Evolutionary conservation across 2,113 vertebrate genomes (phyloP).

Genomic region (Podarcis muralis): DNA sequence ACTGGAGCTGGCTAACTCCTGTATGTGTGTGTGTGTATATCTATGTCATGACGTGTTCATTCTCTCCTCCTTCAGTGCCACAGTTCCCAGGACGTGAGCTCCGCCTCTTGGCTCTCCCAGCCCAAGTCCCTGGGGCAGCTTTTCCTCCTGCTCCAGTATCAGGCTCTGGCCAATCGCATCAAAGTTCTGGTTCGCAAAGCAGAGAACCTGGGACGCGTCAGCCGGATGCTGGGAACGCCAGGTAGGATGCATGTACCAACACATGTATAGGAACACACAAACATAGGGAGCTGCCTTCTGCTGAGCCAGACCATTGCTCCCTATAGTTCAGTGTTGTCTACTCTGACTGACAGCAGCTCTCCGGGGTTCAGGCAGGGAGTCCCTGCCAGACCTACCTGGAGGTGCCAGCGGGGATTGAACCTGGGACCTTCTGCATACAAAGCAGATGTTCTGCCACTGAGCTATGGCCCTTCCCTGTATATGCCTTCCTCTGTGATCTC

Average conservation of each 20-base stretch:
- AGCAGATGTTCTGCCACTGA: too few species aligned
- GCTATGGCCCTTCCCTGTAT: too few species aligned
- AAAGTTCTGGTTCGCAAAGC: constrained; percentile 86
- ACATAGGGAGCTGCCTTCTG: not conserved
- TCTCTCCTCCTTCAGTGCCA: constrained; percentile 59
- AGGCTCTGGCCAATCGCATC: constrained; percentile 76
- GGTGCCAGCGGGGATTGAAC: too few species aligned
- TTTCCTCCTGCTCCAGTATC: constrained; percentile 84
- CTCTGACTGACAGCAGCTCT: too few species aligned
- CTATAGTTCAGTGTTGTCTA: too few species aligned
- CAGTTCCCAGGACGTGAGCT: constrained; percentile 61
- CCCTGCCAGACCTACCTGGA: too few species aligned
- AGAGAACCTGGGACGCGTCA: constrained; percentile 75
- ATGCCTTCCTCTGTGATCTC: not conserved
- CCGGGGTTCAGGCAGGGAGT: too few species aligned
- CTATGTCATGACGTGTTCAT: too few species aligned
- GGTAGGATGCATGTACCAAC: constrained; percentile 59
- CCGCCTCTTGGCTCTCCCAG: constrained; percentile 17
- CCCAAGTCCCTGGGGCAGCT: constrained; percentile 74
- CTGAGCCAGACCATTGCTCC: not conserved
- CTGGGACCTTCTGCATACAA: too few species aligned
- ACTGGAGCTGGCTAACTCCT: too few species aligned
- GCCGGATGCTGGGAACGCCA: constrained; percentile 74
- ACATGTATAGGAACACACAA: too few species aligned
- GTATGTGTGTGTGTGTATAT: too few species aligned